These are phyloP conservation scores for Orthonevra nobilis DNA, from an alignment of 2,888 invertebrate genomes.

Conservation along the genomic window DNA sequence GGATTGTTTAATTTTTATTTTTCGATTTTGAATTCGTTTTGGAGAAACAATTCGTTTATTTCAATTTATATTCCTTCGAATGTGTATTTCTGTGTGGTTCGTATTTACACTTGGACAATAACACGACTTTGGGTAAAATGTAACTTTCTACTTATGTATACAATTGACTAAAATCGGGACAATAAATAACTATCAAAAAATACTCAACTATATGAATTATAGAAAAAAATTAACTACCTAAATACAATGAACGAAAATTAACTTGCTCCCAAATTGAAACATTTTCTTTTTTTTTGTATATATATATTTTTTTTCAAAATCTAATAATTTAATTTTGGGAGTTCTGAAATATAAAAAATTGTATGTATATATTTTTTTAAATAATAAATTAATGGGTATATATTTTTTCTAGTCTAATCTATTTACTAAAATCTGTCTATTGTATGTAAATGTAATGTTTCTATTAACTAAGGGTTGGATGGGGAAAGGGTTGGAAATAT, in stretches of 20 bases:
- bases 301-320: constrained; percentile 31
- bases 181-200: constrained; percentile 24
- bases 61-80: constrained; percentile 17
- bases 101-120: constrained; percentile 61
- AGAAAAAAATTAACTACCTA: constrained; percentile 52
- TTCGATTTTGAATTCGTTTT: constrained; percentile 3
- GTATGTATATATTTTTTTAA: constrained; percentile 25
- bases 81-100: constrained; percentile 32
- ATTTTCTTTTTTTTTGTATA: too few relatives aligned
- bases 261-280: too few relatives aligned
- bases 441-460: constrained; percentile 68
- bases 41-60: constrained; percentile 21
- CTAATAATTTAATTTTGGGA: constrained; percentile 17
- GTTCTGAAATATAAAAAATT: constrained; percentile 34
- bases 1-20: too few relatives aligned
- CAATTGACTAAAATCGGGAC: constrained; percentile 32
- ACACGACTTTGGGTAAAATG: constrained; percentile 38
- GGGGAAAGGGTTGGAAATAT: constrained; percentile 50
- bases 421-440: constrained; percentile 65
- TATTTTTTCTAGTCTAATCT: too few relatives aligned
- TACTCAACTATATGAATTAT: neutral
- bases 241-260: constrained; percentile 52
- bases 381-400: constrained; percentile 42
- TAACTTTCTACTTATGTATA: constrained; percentile 54
- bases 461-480: constrained; percentile 60